Percentiles rank a stretch among this genome's conserved stretches.
Evolutionary conservation across 2,797 vertebrate species (phyloP).

Genomic region (Enteromius mattozi): DNA sequence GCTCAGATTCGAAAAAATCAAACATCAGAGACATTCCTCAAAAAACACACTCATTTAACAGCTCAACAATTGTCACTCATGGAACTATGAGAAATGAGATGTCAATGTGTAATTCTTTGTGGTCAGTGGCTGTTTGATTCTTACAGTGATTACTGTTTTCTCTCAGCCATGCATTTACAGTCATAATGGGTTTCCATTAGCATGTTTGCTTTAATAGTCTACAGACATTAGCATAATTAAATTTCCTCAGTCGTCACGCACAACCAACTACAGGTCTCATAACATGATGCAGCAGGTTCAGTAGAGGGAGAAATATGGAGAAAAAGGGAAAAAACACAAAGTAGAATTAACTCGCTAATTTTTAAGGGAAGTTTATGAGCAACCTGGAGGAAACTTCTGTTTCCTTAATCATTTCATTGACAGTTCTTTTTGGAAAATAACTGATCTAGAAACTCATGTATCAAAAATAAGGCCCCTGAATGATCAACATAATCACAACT

Average conservation of each 20-base stretch:
- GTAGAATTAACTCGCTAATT: not conserved
- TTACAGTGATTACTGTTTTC: not conserved
- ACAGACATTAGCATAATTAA: conserved; percentile 21
- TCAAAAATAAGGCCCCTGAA: not conserved
- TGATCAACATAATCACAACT: not conserved
- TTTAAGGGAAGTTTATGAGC: not conserved
- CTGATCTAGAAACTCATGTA: not conserved
- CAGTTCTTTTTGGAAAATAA: not conserved
- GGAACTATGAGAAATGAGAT: not conserved
- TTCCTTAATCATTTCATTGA: not conserved
- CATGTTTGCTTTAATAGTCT: not conserved
- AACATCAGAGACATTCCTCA: not conserved
- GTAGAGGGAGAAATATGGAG: not conserved
- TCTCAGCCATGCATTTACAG: not conserved
- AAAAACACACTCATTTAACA: not conserved
- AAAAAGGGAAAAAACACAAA: not conserved
- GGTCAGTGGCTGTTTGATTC: not conserved
- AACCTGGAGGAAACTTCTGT: not conserved
- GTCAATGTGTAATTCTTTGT: not conserved
- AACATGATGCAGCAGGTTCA: conserved; percentile 8
- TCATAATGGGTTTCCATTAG: not conserved
- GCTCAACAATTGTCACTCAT: not conserved
- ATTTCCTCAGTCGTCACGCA: not conserved
- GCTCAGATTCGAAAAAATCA: not conserved
- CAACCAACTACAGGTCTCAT: conserved; percentile 22